These are phyloP conservation scores for Pseudopleuronectes americanus DNA, from an alignment of 2,797 vertebrate species.

Conservation along the genomic window DNA sequence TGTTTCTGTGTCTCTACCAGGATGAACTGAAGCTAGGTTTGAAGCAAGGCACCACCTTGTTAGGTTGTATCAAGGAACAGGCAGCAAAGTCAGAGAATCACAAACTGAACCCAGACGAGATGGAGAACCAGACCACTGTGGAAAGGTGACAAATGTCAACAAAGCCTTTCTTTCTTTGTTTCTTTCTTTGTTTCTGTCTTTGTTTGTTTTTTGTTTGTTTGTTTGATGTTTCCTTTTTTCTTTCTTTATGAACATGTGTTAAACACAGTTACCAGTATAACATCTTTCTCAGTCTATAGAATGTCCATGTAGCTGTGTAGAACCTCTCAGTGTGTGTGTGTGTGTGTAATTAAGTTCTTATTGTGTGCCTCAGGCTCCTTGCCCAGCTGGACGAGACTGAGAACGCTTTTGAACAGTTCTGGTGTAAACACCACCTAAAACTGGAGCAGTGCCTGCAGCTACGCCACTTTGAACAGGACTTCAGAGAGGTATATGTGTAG, in stretches of 20 bases:
- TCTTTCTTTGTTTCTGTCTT: too few relatives aligned
- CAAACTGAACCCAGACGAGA: slow-evolving; percentile 89
- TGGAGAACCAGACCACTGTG: slow-evolving; percentile 92
- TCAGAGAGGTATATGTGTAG: slow-evolving; percentile 85
- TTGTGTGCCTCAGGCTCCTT: slow-evolving; percentile 86
- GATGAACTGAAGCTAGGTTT: slow-evolving; percentile 90
- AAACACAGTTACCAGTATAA: neutral
- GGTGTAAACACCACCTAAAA: slow-evolving; percentile 92
- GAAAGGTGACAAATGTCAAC: slow-evolving; percentile 83
- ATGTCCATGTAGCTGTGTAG: neutral
- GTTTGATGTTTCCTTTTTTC: too few relatives aligned
- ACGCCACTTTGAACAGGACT: slow-evolving; percentile 93
- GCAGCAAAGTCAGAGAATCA: slow-evolving; percentile 83
- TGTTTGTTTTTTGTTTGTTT: too few relatives aligned
- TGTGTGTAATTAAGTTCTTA: slow-evolving; percentile 13
- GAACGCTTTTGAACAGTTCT: slow-evolving; percentile 94
- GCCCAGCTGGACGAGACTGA: slow-evolving; percentile 94
- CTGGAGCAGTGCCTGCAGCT: slow-evolving; percentile 94
- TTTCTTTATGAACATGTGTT: too few relatives aligned
- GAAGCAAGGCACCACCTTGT: slow-evolving; percentile 91
- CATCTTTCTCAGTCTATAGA: neutral
- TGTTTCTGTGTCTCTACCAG: slow-evolving; percentile 72
- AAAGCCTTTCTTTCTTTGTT: too few relatives aligned
- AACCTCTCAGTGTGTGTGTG: too few relatives aligned
- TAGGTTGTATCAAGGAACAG: slow-evolving; percentile 90